Conservation (phyloP, 2,888 invertebrate genomes). For the Suillia variegata region DNA sequence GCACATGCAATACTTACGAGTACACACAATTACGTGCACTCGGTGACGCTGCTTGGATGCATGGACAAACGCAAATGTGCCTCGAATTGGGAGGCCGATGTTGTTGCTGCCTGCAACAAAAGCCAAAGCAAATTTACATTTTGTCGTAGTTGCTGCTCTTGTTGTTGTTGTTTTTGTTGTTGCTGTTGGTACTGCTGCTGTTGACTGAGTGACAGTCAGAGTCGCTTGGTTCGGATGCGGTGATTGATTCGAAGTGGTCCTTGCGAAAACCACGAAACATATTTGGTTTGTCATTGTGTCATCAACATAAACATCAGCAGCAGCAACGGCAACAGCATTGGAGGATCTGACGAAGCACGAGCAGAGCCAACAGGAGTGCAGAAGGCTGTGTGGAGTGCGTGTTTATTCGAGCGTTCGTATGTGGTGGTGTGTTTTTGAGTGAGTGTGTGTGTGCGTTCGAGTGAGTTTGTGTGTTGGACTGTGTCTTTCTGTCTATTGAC, state of each 20-base stretch:
- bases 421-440: background rate
- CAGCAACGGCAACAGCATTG: too few species aligned
- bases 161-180: too few species aligned
- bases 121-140: conserved; percentile 1
- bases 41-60: background rate
- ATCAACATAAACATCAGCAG: background rate
- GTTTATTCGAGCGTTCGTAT: background rate
- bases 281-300: conserved; percentile 51
- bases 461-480: too few species aligned
- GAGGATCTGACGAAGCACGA: too few species aligned
- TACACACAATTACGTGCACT: background rate
- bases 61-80: background rate
- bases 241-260: conserved; percentile 2
- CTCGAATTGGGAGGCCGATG: too few species aligned
- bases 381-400: background rate
- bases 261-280: conserved; percentile 53
- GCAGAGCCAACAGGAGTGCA: too few species aligned
- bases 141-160: too few species aligned
- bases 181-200: too few species aligned
- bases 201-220: too few species aligned
- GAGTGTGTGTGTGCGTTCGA: too few species aligned
- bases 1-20: background rate
- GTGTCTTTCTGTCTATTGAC: too few species aligned
- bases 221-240: conserved; percentile 6
- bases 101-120: too few species aligned